Evolutionary conservation across 2,888 invertebrate genomes (phyloP), one percentile per base, ranked within the genome.

Genomic region (Lycia hirtaria): DNA sequence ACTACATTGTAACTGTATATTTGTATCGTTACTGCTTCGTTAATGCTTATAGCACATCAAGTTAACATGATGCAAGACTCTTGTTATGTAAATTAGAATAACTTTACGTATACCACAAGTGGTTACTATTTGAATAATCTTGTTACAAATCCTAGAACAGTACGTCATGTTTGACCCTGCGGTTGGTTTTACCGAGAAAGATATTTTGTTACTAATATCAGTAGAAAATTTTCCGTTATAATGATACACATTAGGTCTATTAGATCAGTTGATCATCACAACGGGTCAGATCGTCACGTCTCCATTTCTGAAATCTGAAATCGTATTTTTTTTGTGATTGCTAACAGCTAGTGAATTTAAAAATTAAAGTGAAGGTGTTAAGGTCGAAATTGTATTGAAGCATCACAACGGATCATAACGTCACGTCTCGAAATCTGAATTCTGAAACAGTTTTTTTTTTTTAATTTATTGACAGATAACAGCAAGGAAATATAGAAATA

Each of bases 121-220:
- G 12, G 38, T 30, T 30, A 12, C 10, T 47, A 30, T 52, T 30
- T 38, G n/a, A 44, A 38, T 30, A 45, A 45, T 38, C 10, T 38
- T 22, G 30, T 44, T 17, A 22, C 37, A 45, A 37, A 22, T 45
- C 52, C 15, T 35, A 45, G 52, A 45, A 53, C n/a, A 35, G 20
- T 9, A 19, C 47, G 47, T 49, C 38, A 38, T 49, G 14, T 49
- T 30, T 49, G 30, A 22, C 40, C 40, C 6, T 45, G 53, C 17
- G 45, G 45, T 45, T n/a, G n/a, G n/a, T n/a, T n/a, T 53, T 38
- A 35, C 32, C 32, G 24, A 44, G 43, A 32, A 45, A 22, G 28
- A 32, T 32, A 17, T 55, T 17, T 30, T 24, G 15, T 41, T 15
- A 41, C 26, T 41, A 26, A 15, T 41, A 0, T 4, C 7, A 1